These are phyloP conservation scores for Noctuana brunneofusca DNA, from an alignment of 2,888 invertebrate species.

Conservation along the genomic window DNA sequence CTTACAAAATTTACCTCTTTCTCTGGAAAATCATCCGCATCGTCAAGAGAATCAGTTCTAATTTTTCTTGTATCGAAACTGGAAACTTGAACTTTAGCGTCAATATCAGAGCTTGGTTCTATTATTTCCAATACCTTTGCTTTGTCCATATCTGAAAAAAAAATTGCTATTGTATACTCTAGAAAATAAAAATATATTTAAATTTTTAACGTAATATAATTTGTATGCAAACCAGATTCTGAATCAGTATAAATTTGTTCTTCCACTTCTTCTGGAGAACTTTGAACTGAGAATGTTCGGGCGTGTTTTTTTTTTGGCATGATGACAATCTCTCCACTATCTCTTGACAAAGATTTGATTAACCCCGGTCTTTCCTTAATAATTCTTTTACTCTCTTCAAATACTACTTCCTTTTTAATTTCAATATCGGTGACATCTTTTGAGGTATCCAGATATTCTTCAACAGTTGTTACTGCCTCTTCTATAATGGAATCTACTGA, in stretches of 20 bases:
- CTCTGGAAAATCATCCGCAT: conserved; percentile 80
- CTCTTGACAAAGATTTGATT: conserved; percentile 74
- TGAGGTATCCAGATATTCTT: conserved; percentile 63
- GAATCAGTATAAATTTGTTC: conserved; percentile 81
- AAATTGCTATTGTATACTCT: conserved; percentile 10
- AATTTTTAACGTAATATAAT: background rate
- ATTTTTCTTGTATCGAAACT: conserved; percentile 76
- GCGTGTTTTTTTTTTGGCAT: conserved; percentile 77
- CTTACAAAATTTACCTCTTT: conserved; percentile 62
- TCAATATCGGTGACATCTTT: conserved; percentile 55
- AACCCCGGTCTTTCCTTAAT: conserved; percentile 68
- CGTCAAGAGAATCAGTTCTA: conserved; percentile 77
- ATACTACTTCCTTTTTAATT: conserved; percentile 56
- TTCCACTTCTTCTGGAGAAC: conserved; percentile 80
- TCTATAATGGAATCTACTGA: conserved; percentile 77
- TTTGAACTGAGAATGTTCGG: conserved; percentile 78
- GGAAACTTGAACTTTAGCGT: conserved; percentile 62
- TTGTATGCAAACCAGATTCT: conserved; percentile 66
- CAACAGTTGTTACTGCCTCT: conserved; percentile 72
- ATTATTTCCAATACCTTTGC: conserved; percentile 80
- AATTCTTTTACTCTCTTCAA: conserved; percentile 61
- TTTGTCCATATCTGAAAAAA: conserved; percentile 75
- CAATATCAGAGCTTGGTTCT: conserved; percentile 73
- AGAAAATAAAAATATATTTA: background rate
- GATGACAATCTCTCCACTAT: conserved; percentile 75